Percentiles rank a stretch among this genome's conserved stretches.
Conservation (phyloP, 1,140 invertebrate genomes). For the Cataglyphis hispanica region DNA sequence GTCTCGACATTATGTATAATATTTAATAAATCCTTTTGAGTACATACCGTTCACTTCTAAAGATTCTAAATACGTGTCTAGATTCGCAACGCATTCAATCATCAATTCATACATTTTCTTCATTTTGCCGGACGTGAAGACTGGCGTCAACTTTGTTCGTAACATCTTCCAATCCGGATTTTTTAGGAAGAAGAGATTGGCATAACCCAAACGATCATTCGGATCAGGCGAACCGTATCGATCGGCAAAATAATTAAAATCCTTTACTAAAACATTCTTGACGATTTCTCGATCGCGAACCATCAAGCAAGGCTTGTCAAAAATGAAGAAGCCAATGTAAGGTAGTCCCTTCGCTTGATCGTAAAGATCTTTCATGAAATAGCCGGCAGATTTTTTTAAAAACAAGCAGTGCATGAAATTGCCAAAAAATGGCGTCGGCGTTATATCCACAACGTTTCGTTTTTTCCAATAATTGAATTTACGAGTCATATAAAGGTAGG, state of each 20-base stretch:
- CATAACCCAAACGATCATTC: constrained; percentile 72
- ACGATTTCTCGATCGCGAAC: constrained; percentile 84
- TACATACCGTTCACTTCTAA: constrained; percentile 67
- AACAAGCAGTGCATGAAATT: constrained; percentile 74
- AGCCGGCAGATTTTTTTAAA: constrained; percentile 39
- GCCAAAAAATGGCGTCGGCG: constrained; percentile 79
- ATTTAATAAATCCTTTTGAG: background rate
- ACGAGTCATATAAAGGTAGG: constrained; percentile 79
- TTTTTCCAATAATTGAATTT: constrained; percentile 84
- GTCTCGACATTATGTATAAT: background rate
- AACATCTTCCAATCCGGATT: constrained; percentile 83
- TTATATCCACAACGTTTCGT: constrained; percentile 72
- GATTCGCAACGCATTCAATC: constrained; percentile 79
- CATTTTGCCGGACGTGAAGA: constrained; percentile 83
- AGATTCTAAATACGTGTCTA: constrained; percentile 78
- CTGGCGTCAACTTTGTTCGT: constrained; percentile 82
- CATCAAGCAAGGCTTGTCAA: constrained; percentile 82
- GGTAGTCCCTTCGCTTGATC: constrained; percentile 51
- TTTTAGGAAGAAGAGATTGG: constrained; percentile 79
- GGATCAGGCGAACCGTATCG: constrained; percentile 68
- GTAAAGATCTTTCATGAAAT: constrained; percentile 70
- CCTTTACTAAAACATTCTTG: constrained; percentile 85
- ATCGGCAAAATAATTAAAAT: constrained; percentile 84
- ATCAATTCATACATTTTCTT: constrained; percentile 85
- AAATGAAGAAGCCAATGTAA: constrained; percentile 81